phyloP scores from a whole-genome alignment of 2,888 invertebrate genomes.

The Thymelicus acteon region DNA sequence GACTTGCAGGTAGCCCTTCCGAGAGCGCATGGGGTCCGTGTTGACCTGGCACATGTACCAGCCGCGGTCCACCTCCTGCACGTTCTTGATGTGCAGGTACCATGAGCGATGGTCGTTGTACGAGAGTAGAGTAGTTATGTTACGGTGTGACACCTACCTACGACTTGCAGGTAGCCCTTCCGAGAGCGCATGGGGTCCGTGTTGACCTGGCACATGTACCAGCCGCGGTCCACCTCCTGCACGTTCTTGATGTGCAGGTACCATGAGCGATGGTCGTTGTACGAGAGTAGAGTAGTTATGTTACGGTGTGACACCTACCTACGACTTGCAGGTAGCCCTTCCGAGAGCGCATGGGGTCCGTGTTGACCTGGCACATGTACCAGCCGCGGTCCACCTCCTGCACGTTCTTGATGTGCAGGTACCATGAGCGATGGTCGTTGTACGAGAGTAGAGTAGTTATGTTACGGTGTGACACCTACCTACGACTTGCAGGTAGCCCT shows the following conservation, averaged over 20 bases:
- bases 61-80: constrained; percentile 94
- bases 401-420: constrained; percentile 94
- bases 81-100: constrained; percentile 95
- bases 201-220: constrained; percentile 97
- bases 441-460: constrained; percentile 84
- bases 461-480: constrained; percentile 85
- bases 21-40: constrained; percentile 96
- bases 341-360: constrained; percentile 96
- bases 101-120: constrained; percentile 96
- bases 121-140: constrained; percentile 76
- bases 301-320: constrained; percentile 85
- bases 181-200: constrained; percentile 97
- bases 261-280: constrained; percentile 96
- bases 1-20: constrained; percentile 95
- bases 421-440: constrained; percentile 96
- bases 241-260: constrained; percentile 95
- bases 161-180: constrained; percentile 95
- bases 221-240: constrained; percentile 94
- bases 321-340: constrained; percentile 96
- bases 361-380: constrained; percentile 97
- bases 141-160: constrained; percentile 87
- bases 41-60: constrained; percentile 98
- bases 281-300: constrained; percentile 82
- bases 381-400: constrained; percentile 95
- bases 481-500: constrained; percentile 95